Percentiles rank a stretch among this genome's conserved stretches.
These are phyloP conservation scores for Tromatobia lineatoria DNA, from an alignment of 2,888 invertebrate species.

Conservation along the genomic window DNA sequence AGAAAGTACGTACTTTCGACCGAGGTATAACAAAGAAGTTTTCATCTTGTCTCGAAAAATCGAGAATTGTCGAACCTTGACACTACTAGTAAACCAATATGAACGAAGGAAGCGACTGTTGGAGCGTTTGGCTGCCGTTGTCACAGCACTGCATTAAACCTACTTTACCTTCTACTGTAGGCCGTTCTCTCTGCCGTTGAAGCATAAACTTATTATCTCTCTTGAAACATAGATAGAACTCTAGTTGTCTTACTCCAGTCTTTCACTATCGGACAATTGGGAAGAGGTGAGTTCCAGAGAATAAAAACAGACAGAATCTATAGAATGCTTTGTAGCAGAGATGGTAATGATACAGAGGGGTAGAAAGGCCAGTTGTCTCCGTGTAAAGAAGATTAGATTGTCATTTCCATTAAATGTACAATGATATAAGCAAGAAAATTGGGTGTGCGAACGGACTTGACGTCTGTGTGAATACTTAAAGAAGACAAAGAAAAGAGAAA, in stretches of 20 bases:
- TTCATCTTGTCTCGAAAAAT: too few species aligned
- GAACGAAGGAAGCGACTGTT: constrained; percentile 25
- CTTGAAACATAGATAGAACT: neutral
- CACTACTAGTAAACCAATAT: too few species aligned
- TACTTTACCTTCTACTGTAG: constrained; percentile 2
- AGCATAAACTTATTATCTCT: constrained; percentile 23
- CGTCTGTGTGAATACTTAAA: constrained; percentile 14
- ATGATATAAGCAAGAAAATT: neutral
- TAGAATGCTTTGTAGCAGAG: constrained; percentile 6
- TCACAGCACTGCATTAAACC: neutral
- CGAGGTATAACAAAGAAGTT: too few species aligned
- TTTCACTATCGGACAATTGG: neutral
- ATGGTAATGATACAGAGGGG: neutral
- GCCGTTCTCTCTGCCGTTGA: neutral
- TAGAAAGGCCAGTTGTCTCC: constrained; percentile 1
- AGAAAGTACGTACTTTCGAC: too few species aligned
- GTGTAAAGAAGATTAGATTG: constrained; percentile 28
- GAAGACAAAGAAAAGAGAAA: constrained; percentile 27
- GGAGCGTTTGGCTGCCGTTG: constrained; percentile 2
- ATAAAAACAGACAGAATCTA: neutral
- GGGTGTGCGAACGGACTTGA: neutral
- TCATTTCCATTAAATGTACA: constrained; percentile 41
- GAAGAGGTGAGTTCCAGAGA: neutral
- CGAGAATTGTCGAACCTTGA: too few species aligned
- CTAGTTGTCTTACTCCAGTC: constrained; percentile 10